These are phyloP conservation scores for Zonotrichia leucophrys DNA, from an alignment of 2,113 vertebrate genomes.

Conservation along the genomic window DNA sequence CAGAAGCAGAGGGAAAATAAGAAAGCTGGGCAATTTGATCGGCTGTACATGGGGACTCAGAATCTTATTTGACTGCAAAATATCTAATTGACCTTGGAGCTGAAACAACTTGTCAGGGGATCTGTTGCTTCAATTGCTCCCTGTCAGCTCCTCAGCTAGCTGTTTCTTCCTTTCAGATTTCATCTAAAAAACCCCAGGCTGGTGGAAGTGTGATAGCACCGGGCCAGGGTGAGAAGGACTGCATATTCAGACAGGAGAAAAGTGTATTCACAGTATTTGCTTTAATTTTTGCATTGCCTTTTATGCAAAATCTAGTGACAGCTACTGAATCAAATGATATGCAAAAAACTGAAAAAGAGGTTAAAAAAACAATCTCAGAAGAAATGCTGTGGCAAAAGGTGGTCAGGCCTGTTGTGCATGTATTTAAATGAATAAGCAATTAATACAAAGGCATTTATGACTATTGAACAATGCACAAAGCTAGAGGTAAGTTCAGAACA, in stretches of 20 bases:
- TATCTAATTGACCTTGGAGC: slow-evolving; percentile 56
- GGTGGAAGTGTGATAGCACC: background rate
- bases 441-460: background rate
- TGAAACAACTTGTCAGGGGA: background rate
- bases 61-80: slow-evolving; percentile 23
- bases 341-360: background rate
- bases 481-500: background rate
- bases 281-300: background rate
- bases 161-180: background rate
- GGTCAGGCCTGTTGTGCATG: rapidly evolving
- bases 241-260: background rate
- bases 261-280: background rate
- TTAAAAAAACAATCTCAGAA: background rate
- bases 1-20: slow-evolving; percentile 7
- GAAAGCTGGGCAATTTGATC: background rate
- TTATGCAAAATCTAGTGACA: background rate
- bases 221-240: background rate
- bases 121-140: background rate
- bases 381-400: background rate
- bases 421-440: background rate
- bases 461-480: background rate
- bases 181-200: background rate
- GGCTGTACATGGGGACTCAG: background rate
- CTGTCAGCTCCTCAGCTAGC: background rate
- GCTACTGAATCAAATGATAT: background rate